These are phyloP conservation scores for Copidosoma aretas DNA, from an alignment of 2,888 invertebrate genomes.

Conservation along the genomic window DNA sequence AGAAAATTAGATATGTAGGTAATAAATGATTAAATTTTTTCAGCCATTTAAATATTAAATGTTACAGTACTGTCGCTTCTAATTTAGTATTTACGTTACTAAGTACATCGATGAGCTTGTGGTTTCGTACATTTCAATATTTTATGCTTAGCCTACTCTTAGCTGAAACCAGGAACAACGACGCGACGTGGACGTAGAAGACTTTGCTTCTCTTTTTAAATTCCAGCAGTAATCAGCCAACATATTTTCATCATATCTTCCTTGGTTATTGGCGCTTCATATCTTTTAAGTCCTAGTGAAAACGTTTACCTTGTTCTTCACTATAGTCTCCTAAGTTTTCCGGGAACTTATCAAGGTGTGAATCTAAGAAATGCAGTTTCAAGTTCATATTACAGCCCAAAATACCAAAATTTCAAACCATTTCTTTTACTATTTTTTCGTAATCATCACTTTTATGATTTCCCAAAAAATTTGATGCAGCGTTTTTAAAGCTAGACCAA, in stretches of 20 bases:
- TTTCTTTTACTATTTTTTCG: not conserved
- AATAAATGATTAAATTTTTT: too few species aligned
- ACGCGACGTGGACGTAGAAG: too few species aligned
- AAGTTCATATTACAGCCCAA: constrained; percentile 3
- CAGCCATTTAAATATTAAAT: too few species aligned
- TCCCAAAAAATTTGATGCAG: not conserved
- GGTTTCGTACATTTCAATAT: too few species aligned
- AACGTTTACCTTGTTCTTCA: constrained; percentile 52
- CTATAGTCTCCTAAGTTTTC: constrained; percentile 51
- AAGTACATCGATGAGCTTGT: too few species aligned
- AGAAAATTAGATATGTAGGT: too few species aligned
- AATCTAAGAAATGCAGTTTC: constrained; percentile 9
- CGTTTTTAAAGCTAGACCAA: too few species aligned
- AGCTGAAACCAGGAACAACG: too few species aligned
- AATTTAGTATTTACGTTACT: too few species aligned
- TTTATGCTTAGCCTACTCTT: too few species aligned
- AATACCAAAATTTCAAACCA: not conserved
- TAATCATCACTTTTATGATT: constrained; percentile 8
- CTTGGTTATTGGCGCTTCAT: constrained; percentile 54
- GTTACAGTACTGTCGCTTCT: too few species aligned
- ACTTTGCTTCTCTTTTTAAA: too few species aligned
- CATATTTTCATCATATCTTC: constrained; percentile 36
- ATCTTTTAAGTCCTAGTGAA: constrained; percentile 51
- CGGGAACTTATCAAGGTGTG: constrained; percentile 33
- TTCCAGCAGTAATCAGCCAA: constrained; percentile 25